A percentile compares a stretch with the other conserved stretches of the same genome.
Evolutionary conservation across 2,797 vertebrate genomes (phyloP).

Genomic region (Sebastes kiyomatsui): DNA sequence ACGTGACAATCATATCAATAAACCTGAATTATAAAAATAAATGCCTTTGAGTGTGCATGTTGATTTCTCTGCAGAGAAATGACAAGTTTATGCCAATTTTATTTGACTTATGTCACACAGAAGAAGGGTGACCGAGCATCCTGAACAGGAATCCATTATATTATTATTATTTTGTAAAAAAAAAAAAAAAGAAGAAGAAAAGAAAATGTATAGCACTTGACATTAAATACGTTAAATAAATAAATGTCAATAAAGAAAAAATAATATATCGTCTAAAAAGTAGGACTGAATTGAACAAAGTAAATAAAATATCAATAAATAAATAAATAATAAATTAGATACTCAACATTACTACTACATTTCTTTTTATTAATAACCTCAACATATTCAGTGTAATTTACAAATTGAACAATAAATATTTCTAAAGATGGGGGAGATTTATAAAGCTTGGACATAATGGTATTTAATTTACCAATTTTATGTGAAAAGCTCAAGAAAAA

Average conservation of each 20-base stretch:
- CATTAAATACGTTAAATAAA: too few relatives aligned
- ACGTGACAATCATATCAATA: constrained; percentile 44
- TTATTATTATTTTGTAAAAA: neutral
- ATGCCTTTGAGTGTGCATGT: neutral
- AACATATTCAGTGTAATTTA: too few relatives aligned
- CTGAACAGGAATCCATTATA: neutral
- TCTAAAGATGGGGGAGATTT: neutral
- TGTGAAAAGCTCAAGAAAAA: neutral
- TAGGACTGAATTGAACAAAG: neutral
- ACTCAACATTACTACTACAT: neutral
- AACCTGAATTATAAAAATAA: constrained; percentile 28
- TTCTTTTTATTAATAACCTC: too few relatives aligned
- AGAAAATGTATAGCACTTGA: too few relatives aligned
- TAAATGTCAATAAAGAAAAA: neutral
- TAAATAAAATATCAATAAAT: neutral
- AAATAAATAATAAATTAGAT: neutral
- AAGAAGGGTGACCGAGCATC: neutral
- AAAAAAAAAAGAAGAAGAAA: too few relatives aligned
- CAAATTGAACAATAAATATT: too few relatives aligned
- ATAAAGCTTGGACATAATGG: neutral
- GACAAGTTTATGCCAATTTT: neutral
- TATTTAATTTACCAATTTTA: neutral
- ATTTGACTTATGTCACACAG: neutral
- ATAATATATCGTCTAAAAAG: neutral
- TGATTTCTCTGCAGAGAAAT: neutral